Percentiles rank a stretch among this genome's conserved stretches.
Conservation (phyloP, 2,888 invertebrate species). For the Byasa hedistus region DNA sequence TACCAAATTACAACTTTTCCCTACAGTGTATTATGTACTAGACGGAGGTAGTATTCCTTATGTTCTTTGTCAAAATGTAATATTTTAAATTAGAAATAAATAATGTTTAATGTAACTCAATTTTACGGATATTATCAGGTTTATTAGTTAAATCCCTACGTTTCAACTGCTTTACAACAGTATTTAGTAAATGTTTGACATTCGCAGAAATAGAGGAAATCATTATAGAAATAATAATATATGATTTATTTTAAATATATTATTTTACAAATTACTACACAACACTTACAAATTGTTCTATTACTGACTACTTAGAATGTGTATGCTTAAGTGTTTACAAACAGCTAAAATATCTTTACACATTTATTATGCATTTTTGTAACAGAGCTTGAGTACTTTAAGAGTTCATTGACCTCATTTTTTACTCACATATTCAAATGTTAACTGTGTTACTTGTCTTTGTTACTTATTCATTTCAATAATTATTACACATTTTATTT, state of each 20-base stretch:
- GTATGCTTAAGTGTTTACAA: constrained; percentile 5
- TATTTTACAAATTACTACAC: not conserved
- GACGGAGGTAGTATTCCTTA: no score
- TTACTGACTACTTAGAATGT: not conserved
- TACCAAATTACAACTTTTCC: no score
- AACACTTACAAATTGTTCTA: not conserved
- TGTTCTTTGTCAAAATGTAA: no score
- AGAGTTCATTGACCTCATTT: constrained; percentile 55
- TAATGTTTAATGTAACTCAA: no score
- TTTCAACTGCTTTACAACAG: no score
- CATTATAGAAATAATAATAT: not conserved
- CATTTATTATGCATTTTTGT: constrained; percentile 6
- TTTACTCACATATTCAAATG: constrained; percentile 21
- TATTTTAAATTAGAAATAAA: no score
- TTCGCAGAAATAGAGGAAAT: no score
- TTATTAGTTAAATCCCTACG: no score
- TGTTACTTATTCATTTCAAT: constrained; percentile 16
- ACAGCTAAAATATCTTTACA: constrained; percentile 25
- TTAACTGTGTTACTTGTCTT: constrained; percentile 12
- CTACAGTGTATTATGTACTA: no score
- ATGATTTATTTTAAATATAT: not conserved
- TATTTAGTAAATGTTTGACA: no score
- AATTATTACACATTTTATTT: constrained; percentile 13
- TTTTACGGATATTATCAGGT: no score
- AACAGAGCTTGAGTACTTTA: constrained; percentile 56